Conservation (phyloP, 2,113 vertebrate species). For the Gymnorhina tibicen region DNA sequence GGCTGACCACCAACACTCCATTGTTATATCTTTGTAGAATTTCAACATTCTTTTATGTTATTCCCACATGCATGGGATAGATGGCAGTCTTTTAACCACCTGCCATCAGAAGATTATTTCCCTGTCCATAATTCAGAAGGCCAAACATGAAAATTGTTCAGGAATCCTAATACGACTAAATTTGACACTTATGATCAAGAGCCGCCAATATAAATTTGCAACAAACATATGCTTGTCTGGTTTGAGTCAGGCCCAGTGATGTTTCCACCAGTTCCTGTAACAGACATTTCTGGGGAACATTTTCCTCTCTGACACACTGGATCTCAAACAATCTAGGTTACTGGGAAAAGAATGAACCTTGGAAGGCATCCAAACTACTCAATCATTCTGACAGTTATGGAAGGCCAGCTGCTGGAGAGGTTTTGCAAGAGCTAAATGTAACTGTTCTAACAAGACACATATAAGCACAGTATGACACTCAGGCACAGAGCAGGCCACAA, state of each 20-base stretch:
- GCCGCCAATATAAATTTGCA: not conserved
- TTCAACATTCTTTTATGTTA: not conserved
- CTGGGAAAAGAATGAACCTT: not conserved
- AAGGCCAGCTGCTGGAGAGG: not conserved
- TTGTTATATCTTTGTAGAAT: not conserved
- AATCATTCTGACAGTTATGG: not conserved
- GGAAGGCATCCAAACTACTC: not conserved
- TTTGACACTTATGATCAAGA: not conserved
- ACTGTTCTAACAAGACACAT: not conserved
- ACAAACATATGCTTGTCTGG: not conserved
- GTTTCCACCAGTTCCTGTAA: not conserved
- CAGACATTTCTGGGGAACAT: not conserved
- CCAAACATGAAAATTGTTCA: not conserved
- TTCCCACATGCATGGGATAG: not conserved
- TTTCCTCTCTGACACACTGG: not conserved
- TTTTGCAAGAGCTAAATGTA: not conserved
- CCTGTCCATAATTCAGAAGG: not conserved
- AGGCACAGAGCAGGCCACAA: not conserved
- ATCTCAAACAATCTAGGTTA: not conserved
- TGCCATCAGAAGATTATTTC: not conserved
- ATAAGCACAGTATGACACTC: not conserved
- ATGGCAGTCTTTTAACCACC: not conserved
- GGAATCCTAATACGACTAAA: not conserved
- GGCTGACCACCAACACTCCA: fast-evolving
- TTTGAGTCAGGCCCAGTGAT: not conserved